Evolutionary conservation across 53 echinoderm and acorn worm genomes (phyloP), one percentile per base, ranked within the genome.

Genomic region (Stichopus horrens): DNA sequence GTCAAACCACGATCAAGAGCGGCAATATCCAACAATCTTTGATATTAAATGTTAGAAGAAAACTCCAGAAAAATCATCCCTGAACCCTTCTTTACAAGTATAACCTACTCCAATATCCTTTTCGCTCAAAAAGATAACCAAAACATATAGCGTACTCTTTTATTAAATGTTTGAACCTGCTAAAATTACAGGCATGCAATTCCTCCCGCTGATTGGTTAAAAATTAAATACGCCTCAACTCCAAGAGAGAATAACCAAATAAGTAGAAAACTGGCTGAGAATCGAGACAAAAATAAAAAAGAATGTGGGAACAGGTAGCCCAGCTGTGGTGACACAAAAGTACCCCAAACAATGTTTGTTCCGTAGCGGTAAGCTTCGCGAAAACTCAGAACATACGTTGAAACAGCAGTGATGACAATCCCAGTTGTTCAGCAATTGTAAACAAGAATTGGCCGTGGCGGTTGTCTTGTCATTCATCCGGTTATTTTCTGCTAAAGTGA

Each of bases 161-260:
- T 1, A 37, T 37, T 37, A 2, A 37, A 37, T 37, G 37, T 37
- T 37, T 37, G 37, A 37, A 37, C 37, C 37, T 37, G 37, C 37
- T 37, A 37, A 37, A 37, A 37, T 37, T 37, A 37, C 37, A 37
- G 37, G 37, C 37, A 37, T 37, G 37, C 6, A 21, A 75, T 75
- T 52, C 75, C 5, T 81, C 58, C 58, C 56, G 57, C 58, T 81
- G 81, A 81, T 81, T 81, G 81, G 81, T 57, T 81, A 55, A 81
- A 53, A 81, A 20, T 56, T 71, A 16, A 7, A 71, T n/a, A 71
- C 19, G 18, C 14, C 6, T 7, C 19, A 18, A 71, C 14, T n/a
- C 18, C 4, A 71, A 18, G 19, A 18, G 19, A 13, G 7, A 71
- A 16, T 18, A 71, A 71, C 18, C 7, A 71, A 18, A 71, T n/a